Evolutionary conservation across 1,140 invertebrate species (phyloP), one percentile per base, ranked within the genome.

Genomic region (Asbolus verrucosus): DNA sequence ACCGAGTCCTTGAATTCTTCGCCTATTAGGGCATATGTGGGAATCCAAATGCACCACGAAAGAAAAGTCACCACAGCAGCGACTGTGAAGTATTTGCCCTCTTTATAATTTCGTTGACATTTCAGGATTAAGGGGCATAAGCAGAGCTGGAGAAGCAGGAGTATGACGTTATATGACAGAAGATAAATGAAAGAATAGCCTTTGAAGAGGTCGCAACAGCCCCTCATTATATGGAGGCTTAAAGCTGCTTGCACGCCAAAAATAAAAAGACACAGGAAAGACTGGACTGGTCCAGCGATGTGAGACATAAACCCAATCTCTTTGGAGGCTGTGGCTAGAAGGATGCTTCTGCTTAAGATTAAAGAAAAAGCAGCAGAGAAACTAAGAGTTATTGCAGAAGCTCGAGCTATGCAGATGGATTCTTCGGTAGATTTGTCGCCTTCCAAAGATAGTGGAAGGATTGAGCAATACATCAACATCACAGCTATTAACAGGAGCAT

Each of bases 31-130:
- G 83, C 75, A 19, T 84, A 84, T 5, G 83, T 71, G 0, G 82
- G 80, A 8, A 86, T 78, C 86, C 87, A 89, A 1, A 81, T 76
- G 1, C 82, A 73, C 87, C 87, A 89, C 2, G 78, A 76, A 36
- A 80, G 76, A 16, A 81, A 77, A 11, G 82, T 80, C 0, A 86
- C 59, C 50, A 85, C 78, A 27, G 81, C 81, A 4, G 81, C 82
- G 0, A 84, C 75, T 0, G 82, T 80, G 66, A 86, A 83, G 21
- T 86, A 81, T 43, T 83, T 80, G 0, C 88, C 87, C 77, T 90
- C 88, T 1, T 83, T 82, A 75, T 89, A 88, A 71, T 90, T 90
- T n/a, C 88, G 81, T 54, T 85, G 85, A 3, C 86, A 87, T 8
- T 85, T 83, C 31, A 84, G 82, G 11, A 88, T 85, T 19, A 85